These are phyloP conservation scores for Agrochola macilenta DNA, from an alignment of 2,888 invertebrate genomes.

Conservation along the genomic window DNA sequence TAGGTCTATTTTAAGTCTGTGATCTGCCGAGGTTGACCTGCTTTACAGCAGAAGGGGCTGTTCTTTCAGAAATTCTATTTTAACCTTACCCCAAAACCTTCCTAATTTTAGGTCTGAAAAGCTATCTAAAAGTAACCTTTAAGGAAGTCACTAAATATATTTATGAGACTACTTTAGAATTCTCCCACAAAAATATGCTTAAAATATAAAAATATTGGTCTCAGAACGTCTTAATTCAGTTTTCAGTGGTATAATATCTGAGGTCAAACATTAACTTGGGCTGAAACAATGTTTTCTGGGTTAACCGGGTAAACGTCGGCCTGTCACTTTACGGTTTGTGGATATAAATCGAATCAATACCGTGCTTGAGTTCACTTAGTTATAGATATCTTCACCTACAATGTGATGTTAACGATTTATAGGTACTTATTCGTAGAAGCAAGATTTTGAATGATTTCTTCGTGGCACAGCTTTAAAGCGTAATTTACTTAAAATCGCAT, in stretches of 20 bases:
- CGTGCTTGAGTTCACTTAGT: neutral
- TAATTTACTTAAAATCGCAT: neutral
- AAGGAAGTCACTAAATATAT: slow-evolving; percentile 6
- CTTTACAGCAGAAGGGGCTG: neutral
- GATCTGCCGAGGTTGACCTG: neutral
- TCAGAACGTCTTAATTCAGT: neutral
- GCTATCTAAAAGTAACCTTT: neutral
- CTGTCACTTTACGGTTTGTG: slow-evolving; percentile 44
- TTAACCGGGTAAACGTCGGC: slow-evolving; percentile 32
- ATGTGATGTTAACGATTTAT: neutral
- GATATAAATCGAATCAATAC: slow-evolving; percentile 59
- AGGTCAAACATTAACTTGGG: slow-evolving; percentile 10
- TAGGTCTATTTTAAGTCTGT: neutral
- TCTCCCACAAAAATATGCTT: neutral
- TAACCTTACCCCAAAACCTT: neutral
- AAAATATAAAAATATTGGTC: neutral
- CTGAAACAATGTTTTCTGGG: slow-evolving; percentile 42
- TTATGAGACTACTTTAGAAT: neutral
- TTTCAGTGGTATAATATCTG: neutral
- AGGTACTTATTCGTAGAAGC: too few relatives aligned
- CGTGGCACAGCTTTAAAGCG: neutral
- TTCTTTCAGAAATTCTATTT: slow-evolving; percentile 9
- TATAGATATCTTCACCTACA: slow-evolving; percentile 3
- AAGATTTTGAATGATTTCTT: neutral
- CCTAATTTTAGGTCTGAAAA: slow-evolving; percentile 1